Base-by-base conservation (phyloP, 2,888 invertebrate genomes). In the Opisthograptis luteolata region DNA sequence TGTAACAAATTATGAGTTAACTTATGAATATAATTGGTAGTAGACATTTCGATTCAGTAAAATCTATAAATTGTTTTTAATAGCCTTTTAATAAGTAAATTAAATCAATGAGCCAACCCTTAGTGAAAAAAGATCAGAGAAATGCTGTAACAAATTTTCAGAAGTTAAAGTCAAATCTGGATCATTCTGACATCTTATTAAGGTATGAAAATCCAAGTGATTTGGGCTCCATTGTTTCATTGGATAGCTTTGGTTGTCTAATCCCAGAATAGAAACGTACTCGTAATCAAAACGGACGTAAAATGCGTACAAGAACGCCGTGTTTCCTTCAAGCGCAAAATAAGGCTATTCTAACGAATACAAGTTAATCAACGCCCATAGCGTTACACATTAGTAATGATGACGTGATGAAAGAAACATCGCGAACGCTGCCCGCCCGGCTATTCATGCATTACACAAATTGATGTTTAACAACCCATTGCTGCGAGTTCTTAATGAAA, bases 401-500 rank as follows among this genome's bases (percentile, higher is more conserved):
- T 53, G 60, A 55, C 60, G 46, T 25, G 52, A 48, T 70, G 70
- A 65, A 70, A 74, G 70, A 68, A 68, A 71, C 70, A 66, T 68
- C 64, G 66, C 73, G 71, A 73, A 66, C 58, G 62, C 32, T 64
- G 65, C 55, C 68, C 68, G 66, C 25, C 39, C 15, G 39, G 10
- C 69, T 73, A 70, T 66, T 71, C 67, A 68, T 69, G 70, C 74
- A 80, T 73, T 72, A 73, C 73, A 77, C 74, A 85, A 84, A 86
- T 86, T 81, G 84, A 79, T 84, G 83, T 84, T 84, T 75, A 86
- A 86, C 84, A 83, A 82, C 78, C 71, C 64, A 70, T 68, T 70
- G 75, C 76, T 69, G 65, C 72, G 71, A 68, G 74, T 71, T 76
- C 76, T 79, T 87, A 88, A 87, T 85, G 84, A 87, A 85, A 85